These are phyloP conservation scores for Standfussiana lucernea DNA, from an alignment of 2,888 invertebrate species.

Conservation along the genomic window DNA sequence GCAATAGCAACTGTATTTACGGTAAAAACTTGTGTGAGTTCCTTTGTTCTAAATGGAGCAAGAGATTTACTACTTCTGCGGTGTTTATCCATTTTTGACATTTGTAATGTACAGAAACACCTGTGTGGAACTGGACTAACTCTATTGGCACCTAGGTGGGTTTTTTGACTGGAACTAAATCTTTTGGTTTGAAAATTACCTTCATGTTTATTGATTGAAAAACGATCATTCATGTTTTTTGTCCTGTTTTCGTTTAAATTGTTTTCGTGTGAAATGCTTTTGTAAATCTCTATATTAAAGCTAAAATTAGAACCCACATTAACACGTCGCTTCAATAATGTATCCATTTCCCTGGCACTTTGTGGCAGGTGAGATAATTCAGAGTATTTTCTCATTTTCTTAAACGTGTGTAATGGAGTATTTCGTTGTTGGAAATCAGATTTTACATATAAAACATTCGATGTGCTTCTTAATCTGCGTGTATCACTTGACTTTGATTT, in stretches of 20 bases:
- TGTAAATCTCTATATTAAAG: conserved; percentile 46
- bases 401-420: conserved; percentile 18
- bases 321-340: conserved; percentile 9
- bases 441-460: conserved; percentile 13
- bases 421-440: conserved; percentile 24
- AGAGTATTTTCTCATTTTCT: conserved; percentile 20
- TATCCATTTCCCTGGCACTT: background rate
- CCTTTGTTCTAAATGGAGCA: conserved; percentile 18
- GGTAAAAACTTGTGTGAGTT: conserved; percentile 33
- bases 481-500: conserved; percentile 37
- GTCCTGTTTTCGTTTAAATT: background rate
- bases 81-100: conserved; percentile 27
- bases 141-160: background rate
- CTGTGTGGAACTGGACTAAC: background rate
- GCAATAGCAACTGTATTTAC: conserved; percentile 30
- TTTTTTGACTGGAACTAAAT: conserved; percentile 1
- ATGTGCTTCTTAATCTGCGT: conserved; percentile 12
- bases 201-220: conserved; percentile 23
- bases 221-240: conserved; percentile 14
- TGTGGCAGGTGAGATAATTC: conserved; percentile 17
- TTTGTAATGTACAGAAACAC: conserved; percentile 31
- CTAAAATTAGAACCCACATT: conserved; percentile 43
- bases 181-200: background rate
- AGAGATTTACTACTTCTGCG: conserved; percentile 14
- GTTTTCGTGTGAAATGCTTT: conserved; percentile 7